Base-by-base conservation (phyloP, 2,888 invertebrate species). In the Trissolcus brochymenae region DNA sequence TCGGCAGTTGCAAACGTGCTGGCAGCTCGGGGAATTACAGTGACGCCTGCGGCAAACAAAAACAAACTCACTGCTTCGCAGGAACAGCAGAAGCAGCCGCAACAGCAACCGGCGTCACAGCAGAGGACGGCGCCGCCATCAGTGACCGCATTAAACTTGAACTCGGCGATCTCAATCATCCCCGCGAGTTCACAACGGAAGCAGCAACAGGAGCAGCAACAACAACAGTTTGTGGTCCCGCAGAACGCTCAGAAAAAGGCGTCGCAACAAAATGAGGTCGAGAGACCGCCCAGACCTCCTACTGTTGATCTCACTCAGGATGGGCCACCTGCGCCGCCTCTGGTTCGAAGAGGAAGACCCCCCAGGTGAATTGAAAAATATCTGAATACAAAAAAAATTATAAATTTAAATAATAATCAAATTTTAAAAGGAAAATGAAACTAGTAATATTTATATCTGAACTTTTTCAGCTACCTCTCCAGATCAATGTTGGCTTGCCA, bases 1-100 rank as follows among this genome's bases (percentile, higher is more conserved):
- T 94, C 92, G 83, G 93, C 94, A 0, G 94, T 95, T 83, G 95
- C 95, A 0, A 94, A 93, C 85, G 93, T 95, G 71, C 88, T 95
- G 72, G 95, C 94, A 2, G 93, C 94, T 6, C 90, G 95, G 76
- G 95, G 95, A 1, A 95, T 95, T 66, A 95, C 94, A 41, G 93
- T 95, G 0, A 94, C 94, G 54, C 92, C 92, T 50, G 93, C 94
- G 54, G 91, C 92, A 25, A 92, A 90, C 9, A 91, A 91, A 83
- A 87, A 81, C 80, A 88, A 85, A 60, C 64, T 46, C 40, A 76
- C 81, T 79, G 64, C 82, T 73, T 82, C 90, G 84, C 77, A 86
- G 70, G 43, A 51, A 16, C 76, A 70, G 14, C 55, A 66, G n/a
- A 41, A 75, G 21, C 67, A 68, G 16, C 61, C 60, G 16, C 54